Percentiles rank a stretch among this genome's conserved stretches.
phyloP scores from a whole-genome alignment of 2,888 invertebrate genomes.

The Scaptomyza reducta region DNA sequence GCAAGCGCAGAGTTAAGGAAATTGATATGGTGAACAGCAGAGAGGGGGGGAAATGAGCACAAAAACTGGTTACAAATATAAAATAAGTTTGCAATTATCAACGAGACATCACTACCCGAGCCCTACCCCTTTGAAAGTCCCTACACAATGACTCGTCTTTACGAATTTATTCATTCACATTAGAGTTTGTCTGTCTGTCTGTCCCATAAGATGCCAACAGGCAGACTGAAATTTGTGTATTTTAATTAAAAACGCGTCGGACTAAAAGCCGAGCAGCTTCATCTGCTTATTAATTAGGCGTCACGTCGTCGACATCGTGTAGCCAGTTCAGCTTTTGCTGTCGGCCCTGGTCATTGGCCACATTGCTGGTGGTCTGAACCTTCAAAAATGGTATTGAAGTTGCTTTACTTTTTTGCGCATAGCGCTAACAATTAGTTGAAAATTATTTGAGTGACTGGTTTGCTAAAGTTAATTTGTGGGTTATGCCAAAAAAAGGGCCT shows the following conservation, averaged over 20 bases:
- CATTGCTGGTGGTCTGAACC: conserved; percentile 63
- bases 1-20: conserved; percentile 26
- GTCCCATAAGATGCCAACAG: conserved; percentile 60
- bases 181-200: conserved; percentile 34
- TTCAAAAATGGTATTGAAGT: conserved; percentile 29
- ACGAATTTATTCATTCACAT: conserved; percentile 35
- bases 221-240: conserved; percentile 76
- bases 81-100: conserved; percentile 53
- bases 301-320: conserved; percentile 33
- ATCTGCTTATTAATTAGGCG: conserved; percentile 75
- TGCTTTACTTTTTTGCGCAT: conserved; percentile 37
- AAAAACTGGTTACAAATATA: conserved; percentile 6
- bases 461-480: conserved; percentile 9
- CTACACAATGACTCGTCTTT: conserved; percentile 2
- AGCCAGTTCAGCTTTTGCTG: conserved; percentile 33
- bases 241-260: conserved; percentile 79
- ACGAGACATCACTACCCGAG: conserved; percentile 32
- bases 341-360: conserved; percentile 42
- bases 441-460: conserved; percentile 58
- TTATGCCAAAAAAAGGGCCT: conserved; percentile 19
- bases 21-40: neutral
- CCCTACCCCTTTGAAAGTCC: neutral
- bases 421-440: conserved; percentile 59
- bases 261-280: conserved; percentile 62
- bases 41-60: neutral